A percentile compares a stretch with the other conserved stretches of the same genome.
phyloP scores from a whole-genome alignment of 2,797 vertebrate species.

The Falco naumanni region DNA sequence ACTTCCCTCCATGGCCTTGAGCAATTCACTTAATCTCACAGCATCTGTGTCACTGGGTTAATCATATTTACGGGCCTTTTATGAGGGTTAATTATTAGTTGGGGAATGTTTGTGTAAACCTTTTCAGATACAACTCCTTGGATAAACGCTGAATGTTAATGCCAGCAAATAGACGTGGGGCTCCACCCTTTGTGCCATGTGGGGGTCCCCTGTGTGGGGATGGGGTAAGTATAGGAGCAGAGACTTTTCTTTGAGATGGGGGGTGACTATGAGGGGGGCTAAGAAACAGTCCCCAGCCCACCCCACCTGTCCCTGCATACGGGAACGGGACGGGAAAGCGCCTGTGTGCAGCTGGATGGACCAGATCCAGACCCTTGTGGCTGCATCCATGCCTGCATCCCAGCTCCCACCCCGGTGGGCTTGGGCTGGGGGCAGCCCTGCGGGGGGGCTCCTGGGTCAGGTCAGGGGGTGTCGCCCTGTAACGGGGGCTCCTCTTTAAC shows the following conservation, averaged over 20 bases:
- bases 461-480: no score
- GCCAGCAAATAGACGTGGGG: accelerated
- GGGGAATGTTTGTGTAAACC: not conserved
- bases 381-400: not conserved
- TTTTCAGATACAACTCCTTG: not conserved
- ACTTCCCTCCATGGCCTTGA: not conserved
- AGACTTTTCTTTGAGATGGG: not conserved
- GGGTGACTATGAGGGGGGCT: not conserved
- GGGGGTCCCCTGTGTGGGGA: not conserved
- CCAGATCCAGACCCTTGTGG: accelerated
- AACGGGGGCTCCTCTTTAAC: not conserved
- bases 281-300: not conserved
- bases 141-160: accelerated
- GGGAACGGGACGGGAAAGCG: accelerated
- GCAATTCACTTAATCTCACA: not conserved
- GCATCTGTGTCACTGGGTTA: slow-evolving; percentile 19
- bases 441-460: no score
- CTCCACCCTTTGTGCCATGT: not conserved
- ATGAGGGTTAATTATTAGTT: slow-evolving; percentile 31
- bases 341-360: accelerated
- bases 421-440: not conserved
- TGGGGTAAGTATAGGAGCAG: not conserved
- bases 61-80: not conserved
- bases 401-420: not conserved
- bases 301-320: accelerated